phyloP scores from a whole-genome alignment of 2,113 vertebrate species.

The Megaleporinus macrocephalus region DNA sequence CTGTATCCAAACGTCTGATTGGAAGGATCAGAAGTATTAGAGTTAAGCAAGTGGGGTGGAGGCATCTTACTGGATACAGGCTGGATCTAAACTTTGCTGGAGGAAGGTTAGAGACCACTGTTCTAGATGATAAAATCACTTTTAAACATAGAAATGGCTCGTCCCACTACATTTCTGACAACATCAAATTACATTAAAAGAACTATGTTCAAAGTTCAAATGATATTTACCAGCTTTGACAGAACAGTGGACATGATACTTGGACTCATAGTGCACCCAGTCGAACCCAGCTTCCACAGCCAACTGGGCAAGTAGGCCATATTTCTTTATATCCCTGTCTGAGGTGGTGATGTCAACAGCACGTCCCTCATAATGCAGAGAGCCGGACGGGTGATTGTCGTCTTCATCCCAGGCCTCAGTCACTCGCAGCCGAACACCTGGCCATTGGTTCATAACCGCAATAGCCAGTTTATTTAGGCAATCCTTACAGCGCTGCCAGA shows the following conservation, averaged over 20 bases:
- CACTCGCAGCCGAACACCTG: constrained; percentile 89
- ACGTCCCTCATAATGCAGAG: constrained; percentile 96
- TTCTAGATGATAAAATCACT: too few relatives aligned
- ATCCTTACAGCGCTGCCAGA: constrained; percentile 92
- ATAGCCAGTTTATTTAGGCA: constrained; percentile 92
- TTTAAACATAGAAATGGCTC: too few relatives aligned
- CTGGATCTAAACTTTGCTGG: too few relatives aligned
- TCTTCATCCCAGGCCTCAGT: constrained; percentile 99
- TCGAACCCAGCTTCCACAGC: constrained; percentile 97
- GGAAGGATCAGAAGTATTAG: too few relatives aligned
- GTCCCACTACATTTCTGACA: too few relatives aligned
- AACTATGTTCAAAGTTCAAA: neutral
- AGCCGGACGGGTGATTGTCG: constrained; percentile 90
- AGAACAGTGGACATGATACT: constrained; percentile 93
- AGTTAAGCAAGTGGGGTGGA: too few relatives aligned
- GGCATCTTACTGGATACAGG: too few relatives aligned
- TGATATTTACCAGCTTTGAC: constrained; percentile 90
- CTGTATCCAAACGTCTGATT: too few relatives aligned
- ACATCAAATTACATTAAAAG: neutral
- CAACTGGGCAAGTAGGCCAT: constrained; percentile 92
- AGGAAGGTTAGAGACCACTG: too few relatives aligned
- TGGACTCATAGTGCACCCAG: constrained; percentile 98
- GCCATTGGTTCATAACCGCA: constrained; percentile 98
- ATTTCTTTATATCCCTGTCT: constrained; percentile 91
- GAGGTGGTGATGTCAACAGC: constrained; percentile 96